phyloP scores from a whole-genome alignment of 2,888 invertebrate species.

The Caradrina kadenii region DNA sequence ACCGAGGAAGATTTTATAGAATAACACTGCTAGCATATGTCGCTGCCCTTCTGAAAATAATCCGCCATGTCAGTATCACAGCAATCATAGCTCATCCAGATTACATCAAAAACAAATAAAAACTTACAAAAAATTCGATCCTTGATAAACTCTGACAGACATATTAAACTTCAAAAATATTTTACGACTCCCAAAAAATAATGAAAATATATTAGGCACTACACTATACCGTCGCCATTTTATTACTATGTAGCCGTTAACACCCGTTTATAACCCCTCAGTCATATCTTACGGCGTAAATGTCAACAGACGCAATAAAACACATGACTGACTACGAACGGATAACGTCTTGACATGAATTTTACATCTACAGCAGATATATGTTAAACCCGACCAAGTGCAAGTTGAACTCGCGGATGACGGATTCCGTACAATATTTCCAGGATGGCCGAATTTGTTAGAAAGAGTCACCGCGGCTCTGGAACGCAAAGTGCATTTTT shows the following conservation, averaged over 20 bases:
- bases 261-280: conserved; percentile 59
- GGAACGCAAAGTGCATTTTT: too few species aligned
- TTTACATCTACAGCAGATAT: conserved; percentile 68
- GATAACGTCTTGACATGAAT: conserved; percentile 70
- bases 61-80: neutral
- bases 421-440: too few species aligned
- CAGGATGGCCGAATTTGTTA: too few species aligned
- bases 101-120: neutral
- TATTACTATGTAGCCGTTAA: conserved; percentile 58
- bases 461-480: too few species aligned
- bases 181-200: conserved; percentile 40
- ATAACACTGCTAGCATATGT: too few species aligned
- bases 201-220: conserved; percentile 45
- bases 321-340: conserved; percentile 67
- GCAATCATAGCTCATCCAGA: neutral
- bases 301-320: conserved; percentile 79
- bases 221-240: conserved; percentile 48
- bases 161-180: conserved; percentile 30
- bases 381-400: neutral
- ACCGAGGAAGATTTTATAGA: too few species aligned
- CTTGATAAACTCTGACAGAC: conserved; percentile 8
- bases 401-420: too few species aligned
- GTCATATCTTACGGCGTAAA: conserved; percentile 67
- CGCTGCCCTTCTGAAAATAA: neutral
- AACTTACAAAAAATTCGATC: neutral